These are phyloP conservation scores for Pararge aegeria DNA, from an alignment of 1,140 invertebrate species.

Conservation along the genomic window DNA sequence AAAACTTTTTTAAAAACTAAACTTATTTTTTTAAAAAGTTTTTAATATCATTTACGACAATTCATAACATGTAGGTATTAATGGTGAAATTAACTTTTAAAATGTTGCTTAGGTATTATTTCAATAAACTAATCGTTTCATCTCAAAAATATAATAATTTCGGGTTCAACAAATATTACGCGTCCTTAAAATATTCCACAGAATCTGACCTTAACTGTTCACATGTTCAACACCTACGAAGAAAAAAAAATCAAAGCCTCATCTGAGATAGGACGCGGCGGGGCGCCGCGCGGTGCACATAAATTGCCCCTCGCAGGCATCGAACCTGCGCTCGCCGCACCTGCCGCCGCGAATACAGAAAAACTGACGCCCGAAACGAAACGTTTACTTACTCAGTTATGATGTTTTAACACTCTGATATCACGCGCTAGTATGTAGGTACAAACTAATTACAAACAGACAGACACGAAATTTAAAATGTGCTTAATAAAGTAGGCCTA, in stretches of 20 bases:
- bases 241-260: conserved; percentile 13
- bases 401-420: not conserved
- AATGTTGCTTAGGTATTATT: too few relatives aligned
- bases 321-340: conserved; percentile 22
- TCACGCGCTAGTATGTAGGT: too few relatives aligned
- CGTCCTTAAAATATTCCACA: not conserved
- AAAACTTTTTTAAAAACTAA: too few relatives aligned
- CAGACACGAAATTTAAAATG: too few relatives aligned
- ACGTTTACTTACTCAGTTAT: conserved; percentile 2
- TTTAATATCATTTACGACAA: too few relatives aligned
- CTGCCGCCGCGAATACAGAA: conserved; percentile 27
- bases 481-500: too few relatives aligned
- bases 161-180: not conserved
- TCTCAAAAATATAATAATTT: not conserved
- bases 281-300: conserved; percentile 21
- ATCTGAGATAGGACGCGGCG: conserved; percentile 15
- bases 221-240: conserved; percentile 28
- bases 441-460: too few relatives aligned
- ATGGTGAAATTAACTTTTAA: too few relatives aligned
- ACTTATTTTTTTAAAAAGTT: too few relatives aligned
- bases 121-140: too few relatives aligned
- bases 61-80: too few relatives aligned
- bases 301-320: conserved; percentile 30
- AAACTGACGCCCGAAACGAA: conserved; percentile 12
- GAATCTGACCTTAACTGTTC: conserved; percentile 22